A percentile compares a stretch with the other conserved stretches of the same genome.
Conservation (phyloP, 2,113 vertebrate species). For the Psammodynastes pulverulentus region DNA sequence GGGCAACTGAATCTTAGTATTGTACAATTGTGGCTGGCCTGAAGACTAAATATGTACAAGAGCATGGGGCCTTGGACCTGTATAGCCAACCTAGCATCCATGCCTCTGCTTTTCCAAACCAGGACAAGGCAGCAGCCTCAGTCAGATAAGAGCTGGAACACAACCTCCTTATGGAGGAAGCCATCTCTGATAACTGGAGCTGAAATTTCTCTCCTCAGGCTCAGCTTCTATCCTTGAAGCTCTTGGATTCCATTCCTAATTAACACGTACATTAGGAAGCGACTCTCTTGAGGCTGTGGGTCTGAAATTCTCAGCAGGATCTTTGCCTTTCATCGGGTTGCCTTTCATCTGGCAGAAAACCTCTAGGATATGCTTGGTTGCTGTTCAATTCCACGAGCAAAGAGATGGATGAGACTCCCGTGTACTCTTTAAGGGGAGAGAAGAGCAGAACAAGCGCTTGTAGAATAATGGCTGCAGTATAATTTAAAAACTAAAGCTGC, state of each 20-base stretch:
- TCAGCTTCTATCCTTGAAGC: neutral
- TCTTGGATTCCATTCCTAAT: neutral
- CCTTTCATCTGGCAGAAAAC: neutral
- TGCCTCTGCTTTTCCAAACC: neutral
- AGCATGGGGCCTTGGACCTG: neutral
- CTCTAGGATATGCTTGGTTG: neutral
- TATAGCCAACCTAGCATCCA: neutral
- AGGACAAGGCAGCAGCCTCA: neutral
- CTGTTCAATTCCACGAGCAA: slow-evolving; percentile 77
- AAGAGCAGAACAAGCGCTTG: neutral
- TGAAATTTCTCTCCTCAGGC: neutral
- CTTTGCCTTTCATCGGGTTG: neutral
- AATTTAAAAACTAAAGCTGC: neutral
- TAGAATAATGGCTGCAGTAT: neutral
- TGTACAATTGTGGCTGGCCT: neutral
- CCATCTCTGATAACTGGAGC: neutral
- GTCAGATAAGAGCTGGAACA: neutral
- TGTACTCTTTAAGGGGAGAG: slow-evolving; percentile 67
- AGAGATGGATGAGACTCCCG: slow-evolving; percentile 76
- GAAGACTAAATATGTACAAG: neutral
- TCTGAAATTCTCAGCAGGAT: neutral
- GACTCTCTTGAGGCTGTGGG: neutral
- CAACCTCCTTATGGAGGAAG: neutral
- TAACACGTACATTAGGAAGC: neutral
- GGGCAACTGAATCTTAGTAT: neutral